Evolutionary conservation across 1,140 invertebrate genomes (phyloP).

Genomic region (Leptoteleia sp.): DNA sequence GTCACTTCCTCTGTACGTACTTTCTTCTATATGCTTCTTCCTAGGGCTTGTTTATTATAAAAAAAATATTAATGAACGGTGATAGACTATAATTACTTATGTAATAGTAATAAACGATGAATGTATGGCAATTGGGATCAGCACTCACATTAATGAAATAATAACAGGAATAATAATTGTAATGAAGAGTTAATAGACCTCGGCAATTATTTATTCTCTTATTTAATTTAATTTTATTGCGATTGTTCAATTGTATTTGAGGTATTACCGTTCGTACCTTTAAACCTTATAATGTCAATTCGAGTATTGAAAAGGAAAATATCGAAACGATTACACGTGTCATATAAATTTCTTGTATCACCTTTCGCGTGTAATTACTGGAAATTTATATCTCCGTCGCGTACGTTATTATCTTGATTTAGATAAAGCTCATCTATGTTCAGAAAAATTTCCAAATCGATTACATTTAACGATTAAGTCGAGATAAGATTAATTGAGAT

Average conservation of each 20-base stretch:
- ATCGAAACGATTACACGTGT: no score
- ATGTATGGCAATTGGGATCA: conserved; percentile 14
- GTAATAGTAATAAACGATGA: conserved; percentile 9
- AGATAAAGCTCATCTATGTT: conserved; percentile 2
- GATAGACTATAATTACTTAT: conserved; percentile 21
- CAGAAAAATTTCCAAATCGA: not conserved
- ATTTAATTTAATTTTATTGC: no score
- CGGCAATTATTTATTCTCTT: not conserved
- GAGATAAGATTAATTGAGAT: conserved; percentile 14
- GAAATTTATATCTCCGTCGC: not conserved
- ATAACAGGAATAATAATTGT: conserved; percentile 19
- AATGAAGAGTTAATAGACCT: conserved; percentile 9
- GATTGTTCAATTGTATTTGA: no score
- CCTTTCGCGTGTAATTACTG: no score
- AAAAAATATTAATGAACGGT: conserved; percentile 14
- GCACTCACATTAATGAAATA: conserved; percentile 20
- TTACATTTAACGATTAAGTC: not conserved
- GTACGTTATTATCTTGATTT: conserved; percentile 1
- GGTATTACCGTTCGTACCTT: not conserved
- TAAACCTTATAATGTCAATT: no score
- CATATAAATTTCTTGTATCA: not conserved
- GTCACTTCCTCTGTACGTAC: no score
- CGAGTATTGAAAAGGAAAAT: no score
- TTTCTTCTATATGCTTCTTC: no score
- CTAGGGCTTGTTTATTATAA: no score